Evolutionary conservation across 37 sponge, comb jelly and placozoan genomes (phyloP).

Genomic region (Chondrilla cf. caribensis): DNA sequence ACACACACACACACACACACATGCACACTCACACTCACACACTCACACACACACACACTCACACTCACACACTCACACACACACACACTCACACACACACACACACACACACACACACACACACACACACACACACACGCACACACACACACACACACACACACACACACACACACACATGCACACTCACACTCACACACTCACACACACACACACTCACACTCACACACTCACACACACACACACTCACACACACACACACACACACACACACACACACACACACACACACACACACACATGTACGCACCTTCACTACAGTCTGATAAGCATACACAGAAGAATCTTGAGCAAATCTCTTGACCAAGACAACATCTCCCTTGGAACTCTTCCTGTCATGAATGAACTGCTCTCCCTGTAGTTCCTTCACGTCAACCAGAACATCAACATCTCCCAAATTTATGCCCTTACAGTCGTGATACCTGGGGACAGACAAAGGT

Average conservation of each 20-base stretch:
- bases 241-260: constrained; percentile 5
- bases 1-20: no score
- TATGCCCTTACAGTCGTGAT: constrained; percentile 58
- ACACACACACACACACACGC: no score
- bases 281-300: no score
- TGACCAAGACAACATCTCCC: constrained; percentile 48
- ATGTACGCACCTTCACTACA: constrained; percentile 19
- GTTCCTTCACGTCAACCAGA: constrained; percentile 57
- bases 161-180: no score
- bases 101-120: no score
- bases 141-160: no score
- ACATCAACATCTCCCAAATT: constrained; percentile 57
- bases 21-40: no score
- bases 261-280: no score
- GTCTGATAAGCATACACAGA: constrained; percentile 50
- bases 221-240: constrained; percentile 7
- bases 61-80: no score
- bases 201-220: constrained; percentile 21
- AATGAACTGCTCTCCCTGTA: constrained; percentile 58
- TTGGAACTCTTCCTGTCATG: constrained; percentile 26
- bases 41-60: no score
- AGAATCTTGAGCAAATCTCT: constrained; percentile 42
- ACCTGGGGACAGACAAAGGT: constrained; percentile 39
- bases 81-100: no score
- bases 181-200: no score